Percentiles rank a stretch among this genome's conserved stretches.
Conservation (phyloP, 2,888 invertebrate genomes). For the Lithophane socia region DNA sequence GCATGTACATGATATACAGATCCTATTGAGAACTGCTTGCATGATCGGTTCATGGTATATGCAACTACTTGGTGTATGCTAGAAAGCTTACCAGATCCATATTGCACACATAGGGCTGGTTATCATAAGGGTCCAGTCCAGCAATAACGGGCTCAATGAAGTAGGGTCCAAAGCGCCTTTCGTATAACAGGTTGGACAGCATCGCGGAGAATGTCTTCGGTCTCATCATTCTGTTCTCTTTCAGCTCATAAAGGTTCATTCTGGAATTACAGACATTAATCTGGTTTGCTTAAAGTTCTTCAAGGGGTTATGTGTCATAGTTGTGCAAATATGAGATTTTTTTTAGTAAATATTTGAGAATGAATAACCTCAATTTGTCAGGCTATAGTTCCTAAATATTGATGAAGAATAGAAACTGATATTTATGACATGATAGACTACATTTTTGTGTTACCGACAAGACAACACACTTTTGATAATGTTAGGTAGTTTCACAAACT, state of each 20-base stretch:
- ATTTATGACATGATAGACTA: neutral
- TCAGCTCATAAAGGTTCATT: conserved; percentile 98
- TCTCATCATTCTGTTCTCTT: conserved; percentile 97
- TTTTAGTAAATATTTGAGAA: neutral
- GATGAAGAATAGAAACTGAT: neutral
- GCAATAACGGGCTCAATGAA: conserved; percentile 99
- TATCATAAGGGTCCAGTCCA: conserved; percentile 96
- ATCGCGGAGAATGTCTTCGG: conserved; percentile 98
- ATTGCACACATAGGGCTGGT: conserved; percentile 96
- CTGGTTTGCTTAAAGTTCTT: neutral
- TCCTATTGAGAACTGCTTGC: too few relatives aligned
- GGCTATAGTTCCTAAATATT: neutral
- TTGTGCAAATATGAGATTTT: neutral
- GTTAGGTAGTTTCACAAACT: neutral
- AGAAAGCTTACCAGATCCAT: conserved; percentile 95
- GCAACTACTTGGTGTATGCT: too few relatives aligned
- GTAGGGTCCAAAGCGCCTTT: conserved; percentile 99
- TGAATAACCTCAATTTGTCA: neutral
- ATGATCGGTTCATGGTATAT: too few relatives aligned
- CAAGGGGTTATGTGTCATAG: neutral
- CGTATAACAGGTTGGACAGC: conserved; percentile 98
- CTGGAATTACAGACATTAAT: conserved; percentile 79
- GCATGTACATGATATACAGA: too few relatives aligned
- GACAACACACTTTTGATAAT: neutral
- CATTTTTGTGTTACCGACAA: neutral